These are phyloP conservation scores for Calephelis virginiensis DNA, from an alignment of 1,140 invertebrate species.

Conservation along the genomic window DNA sequence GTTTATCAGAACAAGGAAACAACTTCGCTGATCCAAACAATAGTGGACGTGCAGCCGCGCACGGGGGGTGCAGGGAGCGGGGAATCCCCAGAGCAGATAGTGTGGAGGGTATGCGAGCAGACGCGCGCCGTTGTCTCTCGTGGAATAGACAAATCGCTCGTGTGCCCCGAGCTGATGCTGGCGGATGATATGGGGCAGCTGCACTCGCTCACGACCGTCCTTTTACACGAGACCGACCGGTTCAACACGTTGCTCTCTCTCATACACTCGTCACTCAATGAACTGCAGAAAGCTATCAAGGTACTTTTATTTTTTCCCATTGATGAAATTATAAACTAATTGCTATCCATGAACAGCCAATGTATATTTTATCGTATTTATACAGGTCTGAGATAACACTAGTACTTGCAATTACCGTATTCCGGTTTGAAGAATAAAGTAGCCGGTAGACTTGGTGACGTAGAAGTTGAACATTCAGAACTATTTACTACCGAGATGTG, in stretches of 20 bases:
- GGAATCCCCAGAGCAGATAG: constrained; percentile 86
- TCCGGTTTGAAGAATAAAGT: no score
- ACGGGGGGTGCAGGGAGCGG: constrained; percentile 78
- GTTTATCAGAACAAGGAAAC: constrained; percentile 85
- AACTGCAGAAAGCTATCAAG: constrained; percentile 90
- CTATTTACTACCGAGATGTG: no score
- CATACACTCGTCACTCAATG: constrained; percentile 85
- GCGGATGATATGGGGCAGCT: constrained; percentile 78
- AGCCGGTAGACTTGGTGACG: no score
- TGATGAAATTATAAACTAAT: no score
- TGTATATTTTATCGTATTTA: no score
- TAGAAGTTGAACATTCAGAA: no score
- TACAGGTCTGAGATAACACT: no score
- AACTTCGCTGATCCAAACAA: constrained; percentile 81
- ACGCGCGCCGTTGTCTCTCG: constrained; percentile 60
- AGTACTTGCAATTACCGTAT: no score
- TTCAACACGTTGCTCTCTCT: constrained; percentile 88
- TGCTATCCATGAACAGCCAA: no score
- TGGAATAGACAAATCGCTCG: constrained; percentile 42
- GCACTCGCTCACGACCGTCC: constrained; percentile 89
- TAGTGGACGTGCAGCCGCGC: constrained; percentile 87
- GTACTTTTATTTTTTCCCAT: constrained; percentile 29
- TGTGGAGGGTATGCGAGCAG: constrained; percentile 84
- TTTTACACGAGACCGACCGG: constrained; percentile 91
- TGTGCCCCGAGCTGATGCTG: constrained; percentile 61